Evolutionary conservation across 2,797 vertebrate species (phyloP).

Genomic region (Lerista edwardsae): DNA sequence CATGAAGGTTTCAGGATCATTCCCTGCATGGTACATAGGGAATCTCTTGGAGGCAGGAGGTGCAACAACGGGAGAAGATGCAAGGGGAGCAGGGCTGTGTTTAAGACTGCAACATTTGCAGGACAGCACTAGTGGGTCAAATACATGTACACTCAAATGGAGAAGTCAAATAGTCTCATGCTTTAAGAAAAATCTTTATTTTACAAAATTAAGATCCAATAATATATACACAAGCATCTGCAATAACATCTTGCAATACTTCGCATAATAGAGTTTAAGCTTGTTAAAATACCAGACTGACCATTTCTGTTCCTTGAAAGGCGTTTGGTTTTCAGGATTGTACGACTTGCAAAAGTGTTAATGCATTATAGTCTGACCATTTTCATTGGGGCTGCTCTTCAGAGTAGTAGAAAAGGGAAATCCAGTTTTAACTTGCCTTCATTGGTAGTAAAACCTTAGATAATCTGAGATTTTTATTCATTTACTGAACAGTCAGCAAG

Average conservation of each 20-base stretch:
- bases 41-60: too few relatives aligned
- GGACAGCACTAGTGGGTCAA: neutral
- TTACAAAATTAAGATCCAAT: constrained; percentile 86
- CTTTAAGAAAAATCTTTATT: constrained; percentile 81
- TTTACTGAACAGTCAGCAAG: constrained; percentile 22
- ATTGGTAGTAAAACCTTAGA: constrained; percentile 39
- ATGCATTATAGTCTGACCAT: constrained; percentile 3
- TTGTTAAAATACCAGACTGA: constrained; percentile 72
- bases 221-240: constrained; percentile 83
- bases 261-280: constrained; percentile 58
- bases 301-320: constrained; percentile 24
- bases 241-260: constrained; percentile 77
- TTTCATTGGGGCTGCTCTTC: constrained; percentile 1
- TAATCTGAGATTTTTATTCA: constrained; percentile 36
- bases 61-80: too few relatives aligned
- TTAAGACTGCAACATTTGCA: neutral
- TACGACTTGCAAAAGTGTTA: constrained; percentile 19
- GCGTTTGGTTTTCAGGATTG: constrained; percentile 19
- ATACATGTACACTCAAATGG: neutral
- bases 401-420: constrained; percentile 17
- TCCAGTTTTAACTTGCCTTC: constrained; percentile 16
- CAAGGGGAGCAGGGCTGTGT: too few relatives aligned
- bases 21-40: too few relatives aligned
- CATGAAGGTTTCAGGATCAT: too few relatives aligned
- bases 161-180: constrained; percentile 3